A percentile compares a stretch with the other conserved stretches of the same genome.
These are phyloP conservation scores for Chrysocyon brachyurus DNA, from an alignment of 2,797 vertebrate genomes.

Conservation along the genomic window DNA sequence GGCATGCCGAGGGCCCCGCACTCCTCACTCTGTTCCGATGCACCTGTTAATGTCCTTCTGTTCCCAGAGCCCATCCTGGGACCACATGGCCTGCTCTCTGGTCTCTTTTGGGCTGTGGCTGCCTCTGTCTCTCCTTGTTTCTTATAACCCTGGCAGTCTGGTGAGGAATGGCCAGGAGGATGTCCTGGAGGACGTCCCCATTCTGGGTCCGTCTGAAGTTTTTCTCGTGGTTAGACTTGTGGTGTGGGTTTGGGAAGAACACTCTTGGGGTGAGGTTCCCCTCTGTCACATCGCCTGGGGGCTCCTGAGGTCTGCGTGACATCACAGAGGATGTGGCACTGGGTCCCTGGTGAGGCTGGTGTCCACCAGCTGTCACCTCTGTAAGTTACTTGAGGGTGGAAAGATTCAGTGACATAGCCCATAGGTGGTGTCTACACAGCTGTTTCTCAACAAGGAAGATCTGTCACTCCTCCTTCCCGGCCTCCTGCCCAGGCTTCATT, in stretches of 20 bases:
- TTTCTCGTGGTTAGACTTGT: background rate
- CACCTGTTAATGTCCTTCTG: background rate
- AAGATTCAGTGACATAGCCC: accelerated
- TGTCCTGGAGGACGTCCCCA: background rate
- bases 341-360: background rate
- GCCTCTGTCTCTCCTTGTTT: background rate
- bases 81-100: accelerated
- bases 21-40: accelerated
- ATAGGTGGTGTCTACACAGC: accelerated
- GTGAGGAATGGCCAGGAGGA: background rate
- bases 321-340: background rate
- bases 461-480: background rate
- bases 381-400: accelerated
- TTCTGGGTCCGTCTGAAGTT: background rate
- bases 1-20: accelerated
- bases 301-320: background rate
- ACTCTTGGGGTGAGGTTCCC: too few relatives aligned
- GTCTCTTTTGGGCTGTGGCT: too few relatives aligned
- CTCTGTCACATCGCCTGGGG: background rate
- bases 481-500: accelerated
- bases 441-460: background rate
- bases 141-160: background rate
- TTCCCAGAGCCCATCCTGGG: background rate
- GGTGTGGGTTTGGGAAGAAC: background rate
- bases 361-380: accelerated